These are phyloP conservation scores for Ramphastos sulfuratus DNA, from an alignment of 2,113 vertebrate species.

Conservation along the genomic window DNA sequence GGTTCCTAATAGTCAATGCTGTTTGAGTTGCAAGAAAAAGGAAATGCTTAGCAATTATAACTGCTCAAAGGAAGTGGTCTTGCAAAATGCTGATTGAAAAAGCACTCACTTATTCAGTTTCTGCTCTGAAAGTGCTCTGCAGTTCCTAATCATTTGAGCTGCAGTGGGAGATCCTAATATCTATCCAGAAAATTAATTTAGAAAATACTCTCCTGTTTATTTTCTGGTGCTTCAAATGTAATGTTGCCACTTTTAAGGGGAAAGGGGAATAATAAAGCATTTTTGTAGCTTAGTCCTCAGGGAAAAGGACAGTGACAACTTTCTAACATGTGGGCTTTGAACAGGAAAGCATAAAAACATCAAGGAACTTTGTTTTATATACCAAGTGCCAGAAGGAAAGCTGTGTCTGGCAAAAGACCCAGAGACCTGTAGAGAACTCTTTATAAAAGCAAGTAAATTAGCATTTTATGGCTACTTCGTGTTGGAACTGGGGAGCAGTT, in stretches of 20 bases:
- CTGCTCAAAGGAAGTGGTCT: conserved; percentile 5
- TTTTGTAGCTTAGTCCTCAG: background rate
- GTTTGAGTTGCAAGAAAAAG: conserved; percentile 1
- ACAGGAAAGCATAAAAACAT: conserved; percentile 12
- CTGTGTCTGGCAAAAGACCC: background rate
- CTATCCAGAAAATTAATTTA: conserved; percentile 29
- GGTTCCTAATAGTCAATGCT: background rate
- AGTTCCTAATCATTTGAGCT: background rate
- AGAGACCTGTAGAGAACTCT: background rate
- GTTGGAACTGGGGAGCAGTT: background rate
- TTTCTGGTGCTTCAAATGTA: background rate
- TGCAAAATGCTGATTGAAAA: conserved; percentile 16
- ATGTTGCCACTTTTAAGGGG: background rate
- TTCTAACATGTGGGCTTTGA: background rate
- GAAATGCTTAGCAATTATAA: conserved; percentile 18
- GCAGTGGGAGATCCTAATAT: background rate
- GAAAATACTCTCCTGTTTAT: background rate
- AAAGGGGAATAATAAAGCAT: background rate
- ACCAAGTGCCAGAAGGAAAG: background rate
- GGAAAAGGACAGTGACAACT: background rate
- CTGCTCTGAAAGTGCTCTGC: background rate
- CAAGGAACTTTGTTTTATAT: conserved; percentile 8
- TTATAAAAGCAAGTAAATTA: conserved; percentile 16
- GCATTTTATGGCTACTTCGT: background rate
- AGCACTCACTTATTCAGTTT: background rate